Conservation (phyloP, 2,888 invertebrate species). For the Chesias legatella region DNA sequence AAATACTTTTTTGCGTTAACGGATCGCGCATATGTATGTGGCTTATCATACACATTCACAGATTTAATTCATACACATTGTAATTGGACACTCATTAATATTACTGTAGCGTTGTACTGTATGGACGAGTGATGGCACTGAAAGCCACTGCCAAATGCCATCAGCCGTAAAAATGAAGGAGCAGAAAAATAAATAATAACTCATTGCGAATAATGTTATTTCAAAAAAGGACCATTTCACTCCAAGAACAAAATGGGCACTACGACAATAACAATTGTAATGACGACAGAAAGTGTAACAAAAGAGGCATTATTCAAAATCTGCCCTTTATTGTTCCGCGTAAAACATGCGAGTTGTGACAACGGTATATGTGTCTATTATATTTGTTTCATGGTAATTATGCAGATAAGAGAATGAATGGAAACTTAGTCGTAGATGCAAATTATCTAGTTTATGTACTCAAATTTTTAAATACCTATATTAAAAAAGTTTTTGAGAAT, state of each 20-base stretch:
- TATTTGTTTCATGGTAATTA: constrained; percentile 74
- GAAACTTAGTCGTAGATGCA: constrained; percentile 71
- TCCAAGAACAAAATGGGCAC: constrained; percentile 34
- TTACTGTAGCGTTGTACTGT: no score
- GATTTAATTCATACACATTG: no score
- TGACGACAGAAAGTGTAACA: constrained; percentile 59
- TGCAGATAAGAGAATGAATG: constrained; percentile 75
- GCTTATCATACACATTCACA: no score
- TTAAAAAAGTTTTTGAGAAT: no score
- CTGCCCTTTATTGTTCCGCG: constrained; percentile 68
- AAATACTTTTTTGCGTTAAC: no score
- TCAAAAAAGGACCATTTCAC: constrained; percentile 16
- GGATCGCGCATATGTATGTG: no score
- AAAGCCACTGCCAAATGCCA: no score
- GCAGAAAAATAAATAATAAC: no score
- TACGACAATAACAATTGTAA: constrained; percentile 50
- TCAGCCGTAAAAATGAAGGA: no score
- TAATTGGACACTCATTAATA: no score
- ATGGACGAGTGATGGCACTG: no score
- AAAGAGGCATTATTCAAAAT: constrained; percentile 68
- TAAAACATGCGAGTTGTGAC: constrained; percentile 69
- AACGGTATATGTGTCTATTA: constrained; percentile 55
- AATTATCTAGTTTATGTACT: constrained; percentile 69
- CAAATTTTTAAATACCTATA: constrained; percentile 62
- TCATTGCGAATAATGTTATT: no score